These are phyloP conservation scores for Hyla sarda DNA, from an alignment of 2,113 vertebrate species.

Conservation along the genomic window DNA sequence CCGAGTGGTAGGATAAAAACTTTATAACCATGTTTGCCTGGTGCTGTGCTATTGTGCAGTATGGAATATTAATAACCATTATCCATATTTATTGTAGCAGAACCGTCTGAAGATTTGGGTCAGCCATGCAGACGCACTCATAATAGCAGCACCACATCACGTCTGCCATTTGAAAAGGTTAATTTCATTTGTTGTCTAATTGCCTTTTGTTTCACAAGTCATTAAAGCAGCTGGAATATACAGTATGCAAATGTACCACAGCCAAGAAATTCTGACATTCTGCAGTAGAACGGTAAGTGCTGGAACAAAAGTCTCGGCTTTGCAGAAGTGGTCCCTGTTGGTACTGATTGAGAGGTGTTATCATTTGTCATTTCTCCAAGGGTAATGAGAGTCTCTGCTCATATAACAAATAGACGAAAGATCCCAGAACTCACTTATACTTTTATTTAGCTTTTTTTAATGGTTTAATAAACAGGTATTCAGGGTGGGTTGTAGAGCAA, in stretches of 20 bases:
- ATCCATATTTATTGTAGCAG: slow-evolving; percentile 28
- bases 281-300: not conserved
- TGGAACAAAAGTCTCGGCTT: not conserved
- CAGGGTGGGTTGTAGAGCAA: too few relatives aligned
- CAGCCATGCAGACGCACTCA: not conserved
- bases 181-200: slow-evolving; percentile 28
- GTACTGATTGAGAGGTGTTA: not conserved
- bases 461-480: too few relatives aligned
- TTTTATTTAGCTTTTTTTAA: too few relatives aligned
- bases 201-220: slow-evolving; percentile 33
- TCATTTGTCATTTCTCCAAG: not conserved
- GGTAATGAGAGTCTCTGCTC: not conserved
- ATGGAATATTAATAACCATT: not conserved
- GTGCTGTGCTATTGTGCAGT: not conserved
- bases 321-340: not conserved
- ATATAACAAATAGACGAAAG: not conserved
- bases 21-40: not conserved
- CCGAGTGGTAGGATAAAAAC: not conserved
- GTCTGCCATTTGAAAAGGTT: slow-evolving; percentile 44
- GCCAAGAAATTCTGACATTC: slow-evolving; percentile 29
- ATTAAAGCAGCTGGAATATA: slow-evolving; percentile 38
- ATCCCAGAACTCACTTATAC: too few relatives aligned
- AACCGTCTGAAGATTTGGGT: not conserved
- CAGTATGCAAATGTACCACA: slow-evolving; percentile 28
- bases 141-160: slow-evolving; percentile 15